Evolutionary conservation across 2,797 vertebrate species (phyloP).

Genomic region (Naso thynnoides): DNA sequence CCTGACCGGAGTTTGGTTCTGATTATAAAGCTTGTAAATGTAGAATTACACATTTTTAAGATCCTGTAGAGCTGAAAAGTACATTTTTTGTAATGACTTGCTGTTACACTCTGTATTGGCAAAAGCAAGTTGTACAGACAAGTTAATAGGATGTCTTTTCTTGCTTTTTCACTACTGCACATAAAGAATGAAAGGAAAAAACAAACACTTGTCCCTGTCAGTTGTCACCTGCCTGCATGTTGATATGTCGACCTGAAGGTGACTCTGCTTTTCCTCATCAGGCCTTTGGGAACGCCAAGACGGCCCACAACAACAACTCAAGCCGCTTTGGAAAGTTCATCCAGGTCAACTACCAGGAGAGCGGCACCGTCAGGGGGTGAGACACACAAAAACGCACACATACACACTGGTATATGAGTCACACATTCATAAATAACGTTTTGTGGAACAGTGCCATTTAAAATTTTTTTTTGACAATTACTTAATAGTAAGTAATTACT

Average conservation of each 20-base stretch:
- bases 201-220: neutral
- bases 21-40: constrained; percentile 20
- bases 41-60: constrained; percentile 6
- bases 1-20: constrained; percentile 36
- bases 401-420: neutral
- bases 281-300: constrained; percentile 97
- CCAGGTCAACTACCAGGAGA: constrained; percentile 97
- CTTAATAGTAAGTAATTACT: too few relatives aligned
- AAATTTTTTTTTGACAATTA: too few relatives aligned
- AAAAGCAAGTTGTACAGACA: neutral
- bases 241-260: constrained; percentile 7
- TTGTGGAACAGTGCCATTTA: neutral
- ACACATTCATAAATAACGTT: neutral
- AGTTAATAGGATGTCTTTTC: neutral
- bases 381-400: constrained; percentile 54
- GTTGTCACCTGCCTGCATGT: constrained; percentile 2
- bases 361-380: constrained; percentile 93
- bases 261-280: constrained; percentile 70
- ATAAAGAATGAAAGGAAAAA: neutral
- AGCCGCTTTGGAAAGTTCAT: constrained; percentile 97
- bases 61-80: neutral
- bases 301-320: constrained; percentile 96
- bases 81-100: neutral
- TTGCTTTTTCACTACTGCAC: neutral
- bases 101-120: neutral